These are phyloP conservation scores for Hydropotes inermis DNA, from an alignment of 2,113 vertebrate species.

Conservation along the genomic window DNA sequence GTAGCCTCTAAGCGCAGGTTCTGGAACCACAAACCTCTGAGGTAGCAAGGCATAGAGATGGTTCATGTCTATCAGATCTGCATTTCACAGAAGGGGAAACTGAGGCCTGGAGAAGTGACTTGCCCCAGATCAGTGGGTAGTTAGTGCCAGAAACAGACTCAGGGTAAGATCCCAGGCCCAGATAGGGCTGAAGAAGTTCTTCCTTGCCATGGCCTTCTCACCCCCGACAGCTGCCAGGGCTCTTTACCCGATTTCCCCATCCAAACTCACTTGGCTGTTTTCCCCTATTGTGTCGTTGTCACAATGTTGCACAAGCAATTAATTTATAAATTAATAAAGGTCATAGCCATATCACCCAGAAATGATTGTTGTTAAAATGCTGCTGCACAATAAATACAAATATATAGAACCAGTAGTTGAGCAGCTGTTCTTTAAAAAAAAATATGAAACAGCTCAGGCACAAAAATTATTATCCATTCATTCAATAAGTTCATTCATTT, in stretches of 20 bases:
- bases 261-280: not conserved
- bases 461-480: slow-evolving; percentile 1
- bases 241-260: slow-evolving; percentile 49
- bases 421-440: not conserved
- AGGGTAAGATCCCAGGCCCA: not conserved
- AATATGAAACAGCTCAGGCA: not conserved
- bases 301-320: slow-evolving; percentile 6
- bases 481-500: not conserved
- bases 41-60: not conserved
- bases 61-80: not conserved
- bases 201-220: too few relatives aligned
- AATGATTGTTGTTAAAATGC: not conserved
- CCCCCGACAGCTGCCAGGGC: not conserved
- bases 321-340: slow-evolving; percentile 2
- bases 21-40: not conserved
- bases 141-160: not conserved
- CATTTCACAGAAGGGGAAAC: not conserved
- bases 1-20: not conserved
- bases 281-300: not conserved
- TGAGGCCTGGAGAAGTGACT: not conserved
- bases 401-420: not conserved
- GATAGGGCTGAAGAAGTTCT: not conserved
- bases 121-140: not conserved
- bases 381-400: not conserved
- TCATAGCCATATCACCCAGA: not conserved